These are phyloP conservation scores for Sycobia sp. DNA, from an alignment of 1,140 invertebrate genomes.

Conservation along the genomic window DNA sequence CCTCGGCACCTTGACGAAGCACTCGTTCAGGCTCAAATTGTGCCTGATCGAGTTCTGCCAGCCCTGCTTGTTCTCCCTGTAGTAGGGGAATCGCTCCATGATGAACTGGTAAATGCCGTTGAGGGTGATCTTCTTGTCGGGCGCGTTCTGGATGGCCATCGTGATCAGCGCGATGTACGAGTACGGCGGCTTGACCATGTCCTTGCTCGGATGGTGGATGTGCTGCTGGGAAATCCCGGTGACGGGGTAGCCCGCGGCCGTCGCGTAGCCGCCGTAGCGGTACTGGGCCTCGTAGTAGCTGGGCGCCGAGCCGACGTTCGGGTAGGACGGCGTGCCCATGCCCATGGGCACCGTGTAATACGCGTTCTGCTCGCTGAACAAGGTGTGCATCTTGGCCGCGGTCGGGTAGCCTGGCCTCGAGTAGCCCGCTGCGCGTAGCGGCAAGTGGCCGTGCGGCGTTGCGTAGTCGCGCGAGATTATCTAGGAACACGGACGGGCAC, in stretches of 20 bases:
- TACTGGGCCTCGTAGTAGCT: conserved; percentile 58
- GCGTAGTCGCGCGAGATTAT: not conserved
- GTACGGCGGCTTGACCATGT: conserved; percentile 96
- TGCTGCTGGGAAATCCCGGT: conserved; percentile 69
- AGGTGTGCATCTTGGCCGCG: conserved; percentile 74
- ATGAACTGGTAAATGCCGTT: conserved; percentile 99
- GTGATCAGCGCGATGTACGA: conserved; percentile 98
- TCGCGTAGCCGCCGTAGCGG: conserved; percentile 62
- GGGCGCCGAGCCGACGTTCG: conserved; percentile 47
- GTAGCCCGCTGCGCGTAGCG: too few relatives aligned
- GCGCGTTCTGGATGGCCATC: conserved; percentile 95
- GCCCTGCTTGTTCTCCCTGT: conserved; percentile 95
- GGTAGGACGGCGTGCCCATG: conserved; percentile 54
- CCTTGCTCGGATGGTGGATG: conserved; percentile 67
- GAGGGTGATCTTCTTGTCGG: conserved; percentile 92
- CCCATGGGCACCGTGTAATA: conserved; percentile 63
- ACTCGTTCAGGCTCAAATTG: conserved; percentile 97
- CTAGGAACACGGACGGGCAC: not conserved
- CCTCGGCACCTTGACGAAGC: conserved; percentile 93
- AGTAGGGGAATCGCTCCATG: conserved; percentile 97
- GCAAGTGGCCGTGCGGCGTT: not conserved
- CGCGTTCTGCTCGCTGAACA: conserved; percentile 85
- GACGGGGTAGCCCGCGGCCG: conserved; percentile 59
- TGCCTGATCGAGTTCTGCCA: conserved; percentile 97
- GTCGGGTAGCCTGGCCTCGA: too few relatives aligned